A percentile compares a stretch with the other conserved stretches of the same genome.
Evolutionary conservation across 2,888 invertebrate species (phyloP).

Genomic region (Callosobruchus maculatus): DNA sequence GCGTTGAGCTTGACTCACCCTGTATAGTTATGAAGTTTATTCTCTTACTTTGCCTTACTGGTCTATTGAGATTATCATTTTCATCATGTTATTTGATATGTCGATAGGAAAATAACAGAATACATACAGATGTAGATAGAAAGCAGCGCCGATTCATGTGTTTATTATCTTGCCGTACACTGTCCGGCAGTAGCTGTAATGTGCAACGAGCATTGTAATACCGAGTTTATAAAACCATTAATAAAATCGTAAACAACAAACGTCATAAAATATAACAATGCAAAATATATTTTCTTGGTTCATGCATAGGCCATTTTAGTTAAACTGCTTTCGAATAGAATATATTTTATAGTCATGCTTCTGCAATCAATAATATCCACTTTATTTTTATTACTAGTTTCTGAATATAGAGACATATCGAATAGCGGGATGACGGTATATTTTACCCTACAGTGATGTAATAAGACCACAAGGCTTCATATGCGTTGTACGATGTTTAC

Average conservation of each 20-base stretch:
- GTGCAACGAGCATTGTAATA: not conserved
- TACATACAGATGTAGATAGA: too few relatives aligned
- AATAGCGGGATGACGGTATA: not conserved
- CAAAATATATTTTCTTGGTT: slow-evolving; percentile 8
- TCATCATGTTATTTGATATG: too few relatives aligned
- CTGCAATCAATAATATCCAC: not conserved
- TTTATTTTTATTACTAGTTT: not conserved
- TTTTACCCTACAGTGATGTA: not conserved
- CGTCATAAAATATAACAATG: slow-evolving; percentile 15
- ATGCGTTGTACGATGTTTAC: too few relatives aligned
- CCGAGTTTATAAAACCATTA: slow-evolving; percentile 4
- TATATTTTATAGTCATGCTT: slow-evolving; percentile 5
- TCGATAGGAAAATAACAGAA: too few relatives aligned
- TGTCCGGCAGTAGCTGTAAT: not conserved
- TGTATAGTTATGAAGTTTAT: too few relatives aligned
- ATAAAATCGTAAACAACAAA: slow-evolving; percentile 13
- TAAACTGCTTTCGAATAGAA: not conserved
- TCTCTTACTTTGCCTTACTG: too few relatives aligned
- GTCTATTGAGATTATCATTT: too few relatives aligned
- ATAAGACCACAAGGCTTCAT: too few relatives aligned
- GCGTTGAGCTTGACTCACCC: too few relatives aligned
- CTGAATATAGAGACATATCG: not conserved
- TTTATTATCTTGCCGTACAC: not conserved
- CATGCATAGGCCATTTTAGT: not conserved
- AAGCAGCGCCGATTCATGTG: not conserved